Base-by-base conservation (phyloP, 2,888 invertebrate genomes). In the Drosophila buzzatii region DNA sequence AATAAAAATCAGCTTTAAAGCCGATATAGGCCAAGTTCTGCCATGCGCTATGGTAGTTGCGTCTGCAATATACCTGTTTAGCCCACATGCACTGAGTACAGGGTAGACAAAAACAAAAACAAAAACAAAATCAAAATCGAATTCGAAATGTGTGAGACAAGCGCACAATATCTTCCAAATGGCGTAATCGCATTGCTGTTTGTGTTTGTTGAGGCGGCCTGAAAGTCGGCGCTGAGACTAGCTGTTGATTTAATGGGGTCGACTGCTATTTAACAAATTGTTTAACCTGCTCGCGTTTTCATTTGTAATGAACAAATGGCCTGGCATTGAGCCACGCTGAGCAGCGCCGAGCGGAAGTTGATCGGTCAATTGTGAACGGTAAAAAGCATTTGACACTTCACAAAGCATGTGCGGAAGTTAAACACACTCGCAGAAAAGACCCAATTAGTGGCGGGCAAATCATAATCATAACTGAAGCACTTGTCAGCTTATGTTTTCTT, bases 211-310 rank as follows among this genome's bases (percentile, higher is more conserved):
- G 45, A 65, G 76, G 65, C 75, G 76, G 71, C 70, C 62, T 70
- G 52, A 76, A 73, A 76, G 68, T 18, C 55, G 49, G 52, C 52
- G 65, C 57, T 63, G 60, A 78, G 59, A 53, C 39, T 77, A 67
- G 67, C 60, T 76, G 76, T 76, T 75, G 74, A 74, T 49, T 74
- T 73, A 73, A 73, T 58, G 42, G 44, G 47, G 59, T 59, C 59
- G 59, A 18, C 56, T 37, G 49, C 53, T 12, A 62, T 76, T 79
- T 79, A 85, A 79, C 79, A 81, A 85, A 85, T 83, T 83, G 71
- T 61, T 85, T 88, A 83, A 88, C 65, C 81, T 62, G 85, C 53
- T 73, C 79, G 84, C 79, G 59, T 86, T 84, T 51, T 42, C 72
- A 86, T 86, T 84, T 79, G 79, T 68, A 59, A 58, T 77, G 51